Base-by-base conservation (phyloP, 1,140 invertebrate species). In the Drosophila ogumai region DNA sequence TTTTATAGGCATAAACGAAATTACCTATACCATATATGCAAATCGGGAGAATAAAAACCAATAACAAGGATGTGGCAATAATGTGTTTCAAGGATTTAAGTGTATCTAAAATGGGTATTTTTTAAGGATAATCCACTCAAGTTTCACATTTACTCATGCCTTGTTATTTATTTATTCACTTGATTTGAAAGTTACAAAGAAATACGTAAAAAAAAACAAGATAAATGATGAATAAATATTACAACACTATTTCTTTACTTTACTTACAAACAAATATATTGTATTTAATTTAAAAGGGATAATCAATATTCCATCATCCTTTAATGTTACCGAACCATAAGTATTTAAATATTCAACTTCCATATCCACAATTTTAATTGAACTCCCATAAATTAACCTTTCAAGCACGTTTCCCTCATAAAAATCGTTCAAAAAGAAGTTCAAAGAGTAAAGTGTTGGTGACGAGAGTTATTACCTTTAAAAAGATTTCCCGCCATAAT, bases 1-100 rank as follows among this genome's bases (percentile, higher is more conserved):
- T 82, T 78, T 74, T 41, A 57, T 59, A 79, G 47, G 69, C 73
- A 78, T 69, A 66, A 73, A 49, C 28, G 36, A 78, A 59, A 79
- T 63, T 75, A 59, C 46, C 60, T 52, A 81, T 71, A 46, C 38
- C 72, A 43, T 54, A 50, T 46, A 84, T 75, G 75, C 65, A 82
- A 82, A 79, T 64, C 41, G 41, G 15, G 5, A 1, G 5, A 31
- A 50, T 8, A 36, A 55, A 40, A 40, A 49, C 0, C 22, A 8
- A 67, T 47, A 49, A 49, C 19, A 38, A 19, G 46, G 46, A 38
- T 36, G 32, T 13, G 32, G 34, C 34, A 5, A 55, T 55, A 55
- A 55, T 55, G 32, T 36, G 34, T 15, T 55, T 38, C 19, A 55
- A 25, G 34, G 52, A 55, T 55, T 55, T 38, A 19, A 22, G 8